Percentiles rank a stretch among this genome's conserved stretches.
These are phyloP conservation scores for Noctua janthe DNA, from an alignment of 2,888 invertebrate species.

Conservation along the genomic window DNA sequence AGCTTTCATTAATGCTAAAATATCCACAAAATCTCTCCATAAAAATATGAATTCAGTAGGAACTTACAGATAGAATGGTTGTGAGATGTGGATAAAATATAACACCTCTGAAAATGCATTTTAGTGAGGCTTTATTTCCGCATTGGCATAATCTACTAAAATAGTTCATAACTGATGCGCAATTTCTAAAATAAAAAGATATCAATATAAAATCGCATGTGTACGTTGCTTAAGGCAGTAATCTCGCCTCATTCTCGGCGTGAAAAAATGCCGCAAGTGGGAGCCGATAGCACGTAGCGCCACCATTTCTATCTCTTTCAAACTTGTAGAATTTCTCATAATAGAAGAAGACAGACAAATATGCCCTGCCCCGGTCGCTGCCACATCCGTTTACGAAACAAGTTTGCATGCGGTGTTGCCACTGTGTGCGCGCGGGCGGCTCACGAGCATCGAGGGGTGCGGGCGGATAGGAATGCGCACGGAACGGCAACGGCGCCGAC, in stretches of 20 bases:
- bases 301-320: constrained; percentile 85
- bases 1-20: not conserved
- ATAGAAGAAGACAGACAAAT: constrained; percentile 77
- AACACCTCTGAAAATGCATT: not conserved
- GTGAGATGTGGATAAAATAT: not conserved
- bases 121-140: not conserved
- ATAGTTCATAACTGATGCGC: not conserved
- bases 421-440: constrained; percentile 84
- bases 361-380: constrained; percentile 88
- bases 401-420: constrained; percentile 92
- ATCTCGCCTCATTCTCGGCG: constrained; percentile 92
- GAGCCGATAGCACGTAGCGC: constrained; percentile 91
- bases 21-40: constrained; percentile 16
- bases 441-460: constrained; percentile 84
- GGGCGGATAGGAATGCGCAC: constrained; percentile 89
- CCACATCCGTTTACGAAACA: constrained; percentile 94
- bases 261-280: constrained; percentile 92
- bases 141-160: not conserved
- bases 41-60: not conserved
- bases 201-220: constrained; percentile 72
- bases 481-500: constrained; percentile 93
- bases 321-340: constrained; percentile 64
- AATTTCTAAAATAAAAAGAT: constrained; percentile 25
- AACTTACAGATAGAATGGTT: not conserved
- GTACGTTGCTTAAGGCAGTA: constrained; percentile 87